Evolutionary conservation across 2,113 vertebrate genomes (phyloP).

Genomic region (Corapipo altera): DNA sequence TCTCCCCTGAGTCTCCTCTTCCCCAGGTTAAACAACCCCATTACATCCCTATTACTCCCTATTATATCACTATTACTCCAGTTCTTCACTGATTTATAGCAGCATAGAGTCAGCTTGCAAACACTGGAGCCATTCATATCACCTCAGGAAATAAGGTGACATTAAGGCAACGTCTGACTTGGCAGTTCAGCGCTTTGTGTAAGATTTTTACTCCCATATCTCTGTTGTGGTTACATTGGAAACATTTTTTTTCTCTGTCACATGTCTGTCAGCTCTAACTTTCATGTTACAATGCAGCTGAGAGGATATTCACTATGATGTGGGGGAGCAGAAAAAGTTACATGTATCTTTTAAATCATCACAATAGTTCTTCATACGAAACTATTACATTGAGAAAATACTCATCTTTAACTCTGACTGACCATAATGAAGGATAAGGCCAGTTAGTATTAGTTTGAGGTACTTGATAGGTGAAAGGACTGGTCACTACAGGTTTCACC

Average conservation of each 20-base stretch:
- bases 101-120: neutral
- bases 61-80: neutral
- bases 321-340: neutral
- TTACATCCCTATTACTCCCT: neutral
- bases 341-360: neutral
- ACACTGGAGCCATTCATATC: neutral
- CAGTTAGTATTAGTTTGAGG: neutral
- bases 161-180: neutral
- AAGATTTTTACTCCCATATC: neutral
- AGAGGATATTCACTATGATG: neutral
- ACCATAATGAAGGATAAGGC: neutral
- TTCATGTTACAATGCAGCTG: neutral
- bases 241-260: neutral
- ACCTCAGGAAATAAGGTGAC: neutral
- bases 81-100: neutral
- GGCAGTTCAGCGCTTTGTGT: neutral
- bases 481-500: neutral
- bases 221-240: neutral
- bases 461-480: fast-evolving
- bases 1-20: no score
- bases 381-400: neutral
- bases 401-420: neutral
- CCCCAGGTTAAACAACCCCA: no score
- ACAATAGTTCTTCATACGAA: neutral
- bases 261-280: neutral